Evolutionary conservation across 2,113 vertebrate species (phyloP).

Genomic region (Tachycineta bicolor): DNA sequence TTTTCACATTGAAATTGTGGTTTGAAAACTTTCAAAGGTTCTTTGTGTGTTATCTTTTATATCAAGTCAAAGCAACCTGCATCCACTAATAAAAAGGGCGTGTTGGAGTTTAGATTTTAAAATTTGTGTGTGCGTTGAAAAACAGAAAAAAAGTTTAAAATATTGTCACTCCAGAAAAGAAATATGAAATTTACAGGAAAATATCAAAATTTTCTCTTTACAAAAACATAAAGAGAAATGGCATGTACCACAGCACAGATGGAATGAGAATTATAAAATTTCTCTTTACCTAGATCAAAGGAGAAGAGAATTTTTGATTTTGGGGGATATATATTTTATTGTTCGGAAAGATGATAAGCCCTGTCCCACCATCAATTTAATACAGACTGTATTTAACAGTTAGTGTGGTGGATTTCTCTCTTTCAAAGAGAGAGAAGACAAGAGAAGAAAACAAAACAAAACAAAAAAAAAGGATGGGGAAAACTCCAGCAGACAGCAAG

Average conservation of each 20-base stretch:
- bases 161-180: not conserved
- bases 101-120: rapidly evolving
- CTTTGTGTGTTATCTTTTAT: not conserved
- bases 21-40: slow-evolving; percentile 26
- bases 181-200: not conserved
- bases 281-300: not conserved
- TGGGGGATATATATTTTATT: not conserved
- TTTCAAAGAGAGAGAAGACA: not conserved
- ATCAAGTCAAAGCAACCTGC: not conserved
- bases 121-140: not conserved
- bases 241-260: rapidly evolving
- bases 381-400: not conserved
- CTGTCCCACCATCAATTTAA: not conserved
- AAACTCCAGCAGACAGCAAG: not conserved
- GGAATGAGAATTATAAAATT: not conserved
- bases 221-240: not conserved
- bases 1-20: not conserved
- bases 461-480: not conserved
- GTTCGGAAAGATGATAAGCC: not conserved
- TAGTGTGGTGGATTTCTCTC: not conserved
- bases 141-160: not conserved
- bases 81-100: not conserved
- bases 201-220: not conserved
- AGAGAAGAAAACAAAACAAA: not conserved
- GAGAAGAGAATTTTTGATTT: not conserved